A percentile compares a stretch with the other conserved stretches of the same genome.
Conservation (phyloP, 2,113 vertebrate genomes). For the Gobio gobio region DNA sequence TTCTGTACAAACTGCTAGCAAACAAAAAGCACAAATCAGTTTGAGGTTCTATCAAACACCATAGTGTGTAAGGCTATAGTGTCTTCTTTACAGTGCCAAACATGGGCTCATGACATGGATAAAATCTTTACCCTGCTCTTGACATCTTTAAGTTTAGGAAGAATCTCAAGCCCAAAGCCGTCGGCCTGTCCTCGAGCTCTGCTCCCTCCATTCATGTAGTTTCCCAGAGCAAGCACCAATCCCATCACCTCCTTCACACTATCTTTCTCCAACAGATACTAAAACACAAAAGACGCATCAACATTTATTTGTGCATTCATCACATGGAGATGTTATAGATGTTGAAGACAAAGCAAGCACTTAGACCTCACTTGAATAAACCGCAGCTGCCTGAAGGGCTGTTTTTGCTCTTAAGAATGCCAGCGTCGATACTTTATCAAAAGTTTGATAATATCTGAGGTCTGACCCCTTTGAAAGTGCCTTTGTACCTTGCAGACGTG, state of each 20-base stretch:
- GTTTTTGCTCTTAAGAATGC: not conserved
- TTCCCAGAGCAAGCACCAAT: slow-evolving; percentile 92
- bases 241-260: slow-evolving; percentile 87
- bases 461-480: slow-evolving; percentile 21
- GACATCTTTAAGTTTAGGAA: slow-evolving; percentile 96
- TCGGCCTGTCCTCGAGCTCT: slow-evolving; percentile 93
- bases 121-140: slow-evolving; percentile 87
- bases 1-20: not conserved
- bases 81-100: not conserved
- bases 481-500: slow-evolving; percentile 83
- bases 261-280: slow-evolving; percentile 83
- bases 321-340: not conserved
- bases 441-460: slow-evolving; percentile 21
- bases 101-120: not conserved
- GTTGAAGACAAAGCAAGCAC: slow-evolving; percentile 5
- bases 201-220: slow-evolving; percentile 97
- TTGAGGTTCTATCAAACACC: not conserved
- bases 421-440: slow-evolving; percentile 19
- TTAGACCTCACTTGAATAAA: slow-evolving; percentile 2
- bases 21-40: not conserved
- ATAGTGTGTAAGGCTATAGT: not conserved
- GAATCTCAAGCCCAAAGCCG: slow-evolving; percentile 94
- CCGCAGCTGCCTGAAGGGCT: not conserved
- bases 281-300: slow-evolving; percentile 6
- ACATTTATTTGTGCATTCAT: slow-evolving; percentile 14